Conservation (phyloP, 2,888 invertebrate species). For the Euzophera pinguis region DNA sequence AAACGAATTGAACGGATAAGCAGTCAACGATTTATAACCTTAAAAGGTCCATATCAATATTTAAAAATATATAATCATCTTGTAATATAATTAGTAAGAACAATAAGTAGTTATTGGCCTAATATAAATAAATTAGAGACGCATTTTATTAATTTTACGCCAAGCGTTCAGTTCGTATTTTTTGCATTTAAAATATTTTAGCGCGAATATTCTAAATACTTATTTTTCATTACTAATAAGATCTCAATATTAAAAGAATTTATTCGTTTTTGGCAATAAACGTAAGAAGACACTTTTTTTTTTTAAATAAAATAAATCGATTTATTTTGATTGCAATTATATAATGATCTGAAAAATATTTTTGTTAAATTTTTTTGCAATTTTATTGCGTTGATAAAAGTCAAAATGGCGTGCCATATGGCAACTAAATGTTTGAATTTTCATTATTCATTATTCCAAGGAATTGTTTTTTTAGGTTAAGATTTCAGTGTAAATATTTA, state of each 20-base stretch:
- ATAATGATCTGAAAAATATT: slow-evolving; percentile 38
- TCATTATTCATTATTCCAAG: slow-evolving; percentile 35
- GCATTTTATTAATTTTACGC: slow-evolving; percentile 40
- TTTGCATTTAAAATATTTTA: slow-evolving; percentile 37
- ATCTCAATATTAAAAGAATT: slow-evolving; percentile 12
- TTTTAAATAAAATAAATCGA: slow-evolving; percentile 7
- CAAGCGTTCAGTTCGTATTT: slow-evolving; percentile 44
- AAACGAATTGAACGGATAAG: slow-evolving; percentile 51
- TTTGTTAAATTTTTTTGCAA: background rate
- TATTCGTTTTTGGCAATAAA: background rate
- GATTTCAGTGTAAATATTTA: slow-evolving; percentile 68
- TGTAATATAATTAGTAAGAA: slow-evolving; percentile 70
- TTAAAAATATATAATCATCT: slow-evolving; percentile 73
- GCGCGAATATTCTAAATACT: slow-evolving; percentile 14
- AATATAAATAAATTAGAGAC: slow-evolving; percentile 34
- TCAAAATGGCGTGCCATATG: slow-evolving; percentile 38
- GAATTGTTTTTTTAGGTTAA: slow-evolving; percentile 36
- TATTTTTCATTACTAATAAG: slow-evolving; percentile 11
- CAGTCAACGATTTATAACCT: slow-evolving; percentile 68
- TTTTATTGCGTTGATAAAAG: slow-evolving; percentile 13
- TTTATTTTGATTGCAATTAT: slow-evolving; percentile 19
- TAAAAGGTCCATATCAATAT: slow-evolving; percentile 79
- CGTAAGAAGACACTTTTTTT: background rate
- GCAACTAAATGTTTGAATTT: slow-evolving; percentile 27
- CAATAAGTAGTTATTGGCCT: slow-evolving; percentile 74